Conservation (phyloP, 92 coral and sea anemone species). For the Virgularia gustaviana region DNA sequence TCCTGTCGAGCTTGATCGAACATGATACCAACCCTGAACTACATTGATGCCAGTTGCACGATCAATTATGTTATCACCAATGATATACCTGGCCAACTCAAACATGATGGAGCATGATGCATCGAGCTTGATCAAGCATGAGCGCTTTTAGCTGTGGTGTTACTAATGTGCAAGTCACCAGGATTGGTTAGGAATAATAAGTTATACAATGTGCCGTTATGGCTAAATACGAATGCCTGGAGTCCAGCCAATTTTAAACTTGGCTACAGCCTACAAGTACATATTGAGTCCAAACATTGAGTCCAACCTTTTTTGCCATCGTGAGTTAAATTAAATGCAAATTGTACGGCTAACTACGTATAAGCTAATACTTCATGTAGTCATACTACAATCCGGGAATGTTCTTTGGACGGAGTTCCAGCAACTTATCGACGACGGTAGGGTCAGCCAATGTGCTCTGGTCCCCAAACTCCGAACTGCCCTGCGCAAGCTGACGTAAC, state of each 20-base stretch:
- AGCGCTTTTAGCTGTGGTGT: too few species aligned
- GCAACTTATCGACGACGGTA: conserved; percentile 66
- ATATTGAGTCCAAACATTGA: background rate
- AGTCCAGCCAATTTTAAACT: background rate
- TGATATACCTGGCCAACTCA: too few species aligned
- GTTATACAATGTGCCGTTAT: too few species aligned
- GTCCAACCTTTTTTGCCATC: too few species aligned
- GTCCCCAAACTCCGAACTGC: conserved; percentile 76
- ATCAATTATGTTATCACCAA: background rate
- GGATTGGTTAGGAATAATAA: too few species aligned
- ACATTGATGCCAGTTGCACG: background rate
- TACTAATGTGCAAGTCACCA: too few species aligned
- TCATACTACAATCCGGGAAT: conserved; percentile 27
- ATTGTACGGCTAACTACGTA: background rate
- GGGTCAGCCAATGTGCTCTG: conserved; percentile 91
- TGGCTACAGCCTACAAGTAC: background rate
- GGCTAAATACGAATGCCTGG: too few species aligned
- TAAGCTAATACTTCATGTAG: background rate
- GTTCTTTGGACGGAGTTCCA: conserved; percentile 63
- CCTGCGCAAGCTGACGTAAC: conserved; percentile 81
- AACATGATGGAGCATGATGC: too few species aligned
- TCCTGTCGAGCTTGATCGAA: background rate
- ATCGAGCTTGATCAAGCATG: too few species aligned
- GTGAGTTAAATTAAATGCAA: background rate
- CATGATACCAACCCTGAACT: too few species aligned